Base-by-base conservation (phyloP, 2,888 invertebrate species). In the Argyra leucocephala region DNA sequence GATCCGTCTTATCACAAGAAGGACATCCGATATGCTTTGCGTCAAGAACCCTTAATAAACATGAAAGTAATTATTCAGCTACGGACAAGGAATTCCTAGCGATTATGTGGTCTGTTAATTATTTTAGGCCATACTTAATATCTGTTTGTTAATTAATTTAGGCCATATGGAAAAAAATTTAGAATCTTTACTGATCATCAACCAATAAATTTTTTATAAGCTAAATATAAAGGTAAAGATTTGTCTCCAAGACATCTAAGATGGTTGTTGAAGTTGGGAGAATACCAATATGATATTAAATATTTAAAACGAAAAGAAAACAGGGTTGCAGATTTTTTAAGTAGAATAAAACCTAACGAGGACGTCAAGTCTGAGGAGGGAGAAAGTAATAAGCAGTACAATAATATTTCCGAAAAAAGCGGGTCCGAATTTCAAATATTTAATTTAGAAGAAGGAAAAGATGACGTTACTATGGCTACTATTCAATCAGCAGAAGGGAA, bases 261-360 rank as follows among this genome's bases (percentile, higher is more conserved):
- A 65, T 68, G 67, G 65, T 22, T 68, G 21, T 37, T 69, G 7
- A 67, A 68, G 22, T 23, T 68, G 58, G 64, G 64, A 31, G 67
- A 65, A 59, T 68, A 62, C 22, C 37, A 68, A 22, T 67, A 62
- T 63, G 64, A 67, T 18, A 68, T 67, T 12, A 65, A 67, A 36
- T 68, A 69, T 58, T 7, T 67, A 12, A 62, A 65, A 65, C 65
- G 64, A 0, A 69, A 65, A 31, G 68, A 67, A 2, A 69, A 68
- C 57, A 65, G 57, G 18, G 68, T 68, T 24, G 68, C 68, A 5
- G 67, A 67, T 64, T 67, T 66, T 61, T 59, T 67, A 60, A 69
- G 69, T 60, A 65, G 66, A 58, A 37, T 67, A 9, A 10, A 58
- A 7, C 6, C 6, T 21, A 22, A 6, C 4, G 57, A 64, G 22